phyloP scores from a whole-genome alignment of 2,888 invertebrate genomes.

The Acanthopleura granulata region DNA sequence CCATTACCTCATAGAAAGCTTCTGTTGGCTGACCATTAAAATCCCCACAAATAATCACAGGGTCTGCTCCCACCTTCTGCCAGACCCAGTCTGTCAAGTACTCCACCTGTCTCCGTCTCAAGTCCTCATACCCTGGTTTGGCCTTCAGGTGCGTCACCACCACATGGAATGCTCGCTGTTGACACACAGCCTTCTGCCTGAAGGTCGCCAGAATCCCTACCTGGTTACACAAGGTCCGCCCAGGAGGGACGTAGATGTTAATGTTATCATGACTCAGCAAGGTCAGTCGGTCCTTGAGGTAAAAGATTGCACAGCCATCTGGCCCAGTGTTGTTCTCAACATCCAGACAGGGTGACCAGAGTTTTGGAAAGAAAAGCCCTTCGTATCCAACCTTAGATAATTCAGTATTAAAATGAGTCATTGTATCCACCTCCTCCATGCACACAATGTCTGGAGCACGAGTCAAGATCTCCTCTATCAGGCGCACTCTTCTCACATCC shows the following conservation, averaged over 20 bases:
- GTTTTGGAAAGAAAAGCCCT: slow-evolving; percentile 82
- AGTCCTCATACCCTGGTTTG: slow-evolving; percentile 72
- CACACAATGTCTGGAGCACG: slow-evolving; percentile 81
- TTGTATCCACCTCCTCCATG: slow-evolving; percentile 84
- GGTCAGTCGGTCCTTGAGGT: slow-evolving; percentile 76
- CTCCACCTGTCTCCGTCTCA: slow-evolving; percentile 53
- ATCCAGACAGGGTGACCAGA: slow-evolving; percentile 83
- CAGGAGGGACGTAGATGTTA: slow-evolving; percentile 34
- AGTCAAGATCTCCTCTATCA: slow-evolving; percentile 80
- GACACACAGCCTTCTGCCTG: slow-evolving; percentile 34
- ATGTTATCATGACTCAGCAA: slow-evolving; percentile 68
- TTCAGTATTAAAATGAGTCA: slow-evolving; percentile 75
- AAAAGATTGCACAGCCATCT: slow-evolving; percentile 85
- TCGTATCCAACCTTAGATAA: slow-evolving; percentile 77
- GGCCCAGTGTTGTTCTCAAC: slow-evolving; percentile 81
- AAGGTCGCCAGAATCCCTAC: slow-evolving; percentile 75
- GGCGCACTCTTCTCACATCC: slow-evolving; percentile 77
- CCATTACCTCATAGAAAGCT: slow-evolving; percentile 77
- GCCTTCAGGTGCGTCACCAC: slow-evolving; percentile 84
- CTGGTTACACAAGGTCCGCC: slow-evolving; percentile 41
- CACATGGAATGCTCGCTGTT: slow-evolving; percentile 76
- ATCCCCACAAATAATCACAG: slow-evolving; percentile 80
- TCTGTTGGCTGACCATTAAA: slow-evolving; percentile 83
- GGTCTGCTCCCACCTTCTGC: slow-evolving; percentile 54
- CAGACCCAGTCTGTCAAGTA: slow-evolving; percentile 45